phyloP scores from a whole-genome alignment of 2,888 invertebrate genomes.

The Lamellibrachia satsuma region DNA sequence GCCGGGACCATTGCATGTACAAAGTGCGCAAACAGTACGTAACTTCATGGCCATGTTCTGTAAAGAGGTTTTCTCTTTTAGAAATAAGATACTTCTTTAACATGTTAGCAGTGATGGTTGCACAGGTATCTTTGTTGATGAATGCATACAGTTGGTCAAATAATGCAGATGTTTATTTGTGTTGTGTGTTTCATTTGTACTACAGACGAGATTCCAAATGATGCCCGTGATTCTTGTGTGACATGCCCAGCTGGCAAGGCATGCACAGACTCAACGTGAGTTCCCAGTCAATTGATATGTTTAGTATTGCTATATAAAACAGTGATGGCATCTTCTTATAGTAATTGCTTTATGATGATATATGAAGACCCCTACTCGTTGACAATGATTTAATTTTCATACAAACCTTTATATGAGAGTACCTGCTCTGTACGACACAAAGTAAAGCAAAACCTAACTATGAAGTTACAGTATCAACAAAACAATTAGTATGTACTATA shows the following conservation, averaged over 20 bases:
- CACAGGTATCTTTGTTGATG: neutral
- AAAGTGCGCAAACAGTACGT: constrained; percentile 38
- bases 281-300: neutral
- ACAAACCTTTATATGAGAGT: too few species aligned
- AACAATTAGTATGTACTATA: too few species aligned
- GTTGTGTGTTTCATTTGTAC: neutral
- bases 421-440: too few species aligned
- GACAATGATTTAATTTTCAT: too few species aligned
- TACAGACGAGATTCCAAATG: constrained; percentile 48
- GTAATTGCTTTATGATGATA: too few species aligned
- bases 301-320: too few species aligned
- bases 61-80: neutral
- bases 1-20: constrained; percentile 37
- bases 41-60: neutral
- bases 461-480: too few species aligned
- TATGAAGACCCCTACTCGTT: too few species aligned
- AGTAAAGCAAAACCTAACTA: too few species aligned
- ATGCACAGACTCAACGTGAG: constrained; percentile 58
- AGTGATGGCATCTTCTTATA: too few species aligned
- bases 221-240: constrained; percentile 47
- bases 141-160: neutral
- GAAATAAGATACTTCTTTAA: neutral
- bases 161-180: neutral
- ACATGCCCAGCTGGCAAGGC: constrained; percentile 54
- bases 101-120: neutral